A percentile compares a stretch with the other conserved stretches of the same genome.
Evolutionary conservation across 2,888 invertebrate genomes (phyloP).

Genomic region (Timema cristinae): DNA sequence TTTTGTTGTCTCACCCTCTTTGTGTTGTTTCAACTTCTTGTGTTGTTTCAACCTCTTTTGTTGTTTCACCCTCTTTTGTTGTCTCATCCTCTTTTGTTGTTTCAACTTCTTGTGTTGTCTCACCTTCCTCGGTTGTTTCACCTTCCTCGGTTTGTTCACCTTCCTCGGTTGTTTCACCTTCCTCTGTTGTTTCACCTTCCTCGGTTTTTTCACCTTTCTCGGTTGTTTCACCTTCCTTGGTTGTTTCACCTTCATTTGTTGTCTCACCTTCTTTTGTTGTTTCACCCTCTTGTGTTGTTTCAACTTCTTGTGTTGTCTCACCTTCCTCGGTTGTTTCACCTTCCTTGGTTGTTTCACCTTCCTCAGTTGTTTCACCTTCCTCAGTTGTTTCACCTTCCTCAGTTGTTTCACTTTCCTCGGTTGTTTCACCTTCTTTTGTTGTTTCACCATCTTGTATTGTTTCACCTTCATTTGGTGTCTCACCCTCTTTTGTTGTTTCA

Average conservation of each 20-base stretch:
- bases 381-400: background rate
- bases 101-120: background rate
- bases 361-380: background rate
- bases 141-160: background rate
- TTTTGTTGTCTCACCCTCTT: background rate
- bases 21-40: background rate
- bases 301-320: background rate
- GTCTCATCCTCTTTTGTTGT: background rate
- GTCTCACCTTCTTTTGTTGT: background rate
- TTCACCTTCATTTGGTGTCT: background rate
- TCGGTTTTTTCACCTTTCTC: background rate
- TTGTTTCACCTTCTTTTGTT: background rate
- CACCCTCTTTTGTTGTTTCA: background rate
- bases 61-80: background rate
- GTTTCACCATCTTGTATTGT: background rate
- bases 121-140: background rate
- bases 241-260: background rate
- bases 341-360: background rate
- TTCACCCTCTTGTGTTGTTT: background rate
- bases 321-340: background rate
- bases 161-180: background rate
- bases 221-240: background rate
- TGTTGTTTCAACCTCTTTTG: background rate
- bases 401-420: background rate
- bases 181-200: background rate